Percentiles rank a stretch among this genome's conserved stretches.
Conservation (phyloP, 2,888 invertebrate genomes). For the Cryptus viduatorius region DNA sequence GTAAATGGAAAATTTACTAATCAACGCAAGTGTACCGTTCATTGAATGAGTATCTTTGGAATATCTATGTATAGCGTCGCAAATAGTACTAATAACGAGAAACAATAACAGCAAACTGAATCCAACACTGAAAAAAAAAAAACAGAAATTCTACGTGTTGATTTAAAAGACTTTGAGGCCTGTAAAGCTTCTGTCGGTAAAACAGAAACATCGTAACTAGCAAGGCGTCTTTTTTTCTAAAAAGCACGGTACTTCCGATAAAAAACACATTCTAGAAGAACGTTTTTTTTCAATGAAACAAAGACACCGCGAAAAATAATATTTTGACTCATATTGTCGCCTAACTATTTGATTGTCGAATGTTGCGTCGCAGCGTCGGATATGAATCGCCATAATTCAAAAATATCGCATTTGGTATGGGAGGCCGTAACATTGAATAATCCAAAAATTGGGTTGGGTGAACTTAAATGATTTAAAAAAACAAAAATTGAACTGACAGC, state of each 20-base stretch:
- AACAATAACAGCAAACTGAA: constrained; percentile 72
- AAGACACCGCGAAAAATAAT: too few relatives aligned
- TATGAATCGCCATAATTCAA: too few relatives aligned
- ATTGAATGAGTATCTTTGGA: background rate
- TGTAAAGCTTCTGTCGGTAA: background rate
- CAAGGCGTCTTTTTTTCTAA: background rate
- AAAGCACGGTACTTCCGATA: background rate
- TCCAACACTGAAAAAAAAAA: constrained; percentile 68
- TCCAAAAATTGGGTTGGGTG: background rate
- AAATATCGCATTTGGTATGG: too few relatives aligned
- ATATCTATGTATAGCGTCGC: constrained; percentile 65
- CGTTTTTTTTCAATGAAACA: background rate
- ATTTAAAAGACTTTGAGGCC: too few relatives aligned
- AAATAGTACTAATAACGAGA: constrained; percentile 72
- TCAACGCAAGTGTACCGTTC: constrained; percentile 26
- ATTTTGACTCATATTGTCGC: background rate
- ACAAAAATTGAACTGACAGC: constrained; percentile 63
- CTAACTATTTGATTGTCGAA: background rate
- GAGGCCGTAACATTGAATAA: too few relatives aligned
- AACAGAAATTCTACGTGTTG: background rate
- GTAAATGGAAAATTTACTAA: constrained; percentile 83
- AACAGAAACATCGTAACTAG: background rate
- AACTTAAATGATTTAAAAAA: background rate
- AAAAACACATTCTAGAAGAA: background rate
- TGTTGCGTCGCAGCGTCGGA: too few relatives aligned